Conservation (phyloP, 2,888 invertebrate species). For the Tenodera sinensis region DNA sequence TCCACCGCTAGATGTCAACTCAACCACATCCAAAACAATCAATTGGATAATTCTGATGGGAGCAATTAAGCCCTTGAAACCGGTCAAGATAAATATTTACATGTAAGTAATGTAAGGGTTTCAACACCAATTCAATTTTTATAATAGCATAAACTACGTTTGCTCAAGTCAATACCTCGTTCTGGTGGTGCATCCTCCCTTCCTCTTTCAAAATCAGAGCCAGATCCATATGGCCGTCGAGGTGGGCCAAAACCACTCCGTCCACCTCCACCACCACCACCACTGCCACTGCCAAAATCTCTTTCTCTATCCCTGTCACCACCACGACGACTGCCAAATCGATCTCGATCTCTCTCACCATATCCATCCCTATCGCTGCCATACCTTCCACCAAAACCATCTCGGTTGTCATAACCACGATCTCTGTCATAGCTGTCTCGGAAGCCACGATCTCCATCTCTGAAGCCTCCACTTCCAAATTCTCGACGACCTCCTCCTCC, state of each 20-base stretch:
- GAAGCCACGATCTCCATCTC: slow-evolving; percentile 35
- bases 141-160: not conserved
- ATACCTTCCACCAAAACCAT: slow-evolving; percentile 20
- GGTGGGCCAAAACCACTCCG: slow-evolving; percentile 26
- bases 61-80: no score
- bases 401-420: slow-evolving; percentile 3
- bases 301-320: slow-evolving; percentile 35
- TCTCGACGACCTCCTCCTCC: slow-evolving; percentile 18
- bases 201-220: slow-evolving; percentile 36
- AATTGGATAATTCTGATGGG: no score
- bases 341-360: slow-evolving; percentile 40
- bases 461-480: slow-evolving; percentile 44
- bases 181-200: slow-evolving; percentile 36
- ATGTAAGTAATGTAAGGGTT: no score
- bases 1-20: no score
- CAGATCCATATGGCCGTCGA: not conserved
- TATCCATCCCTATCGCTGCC: slow-evolving; percentile 35
- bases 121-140: no score
- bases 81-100: no score
- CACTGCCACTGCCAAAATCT: slow-evolving; percentile 28
- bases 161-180: slow-evolving; percentile 23
- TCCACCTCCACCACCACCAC: slow-evolving; percentile 30
- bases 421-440: slow-evolving; percentile 38
- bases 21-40: no score
- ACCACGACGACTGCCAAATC: slow-evolving; percentile 35